phyloP scores from a whole-genome alignment of 2,888 invertebrate genomes.

The Sclerodermus sp. region DNA sequence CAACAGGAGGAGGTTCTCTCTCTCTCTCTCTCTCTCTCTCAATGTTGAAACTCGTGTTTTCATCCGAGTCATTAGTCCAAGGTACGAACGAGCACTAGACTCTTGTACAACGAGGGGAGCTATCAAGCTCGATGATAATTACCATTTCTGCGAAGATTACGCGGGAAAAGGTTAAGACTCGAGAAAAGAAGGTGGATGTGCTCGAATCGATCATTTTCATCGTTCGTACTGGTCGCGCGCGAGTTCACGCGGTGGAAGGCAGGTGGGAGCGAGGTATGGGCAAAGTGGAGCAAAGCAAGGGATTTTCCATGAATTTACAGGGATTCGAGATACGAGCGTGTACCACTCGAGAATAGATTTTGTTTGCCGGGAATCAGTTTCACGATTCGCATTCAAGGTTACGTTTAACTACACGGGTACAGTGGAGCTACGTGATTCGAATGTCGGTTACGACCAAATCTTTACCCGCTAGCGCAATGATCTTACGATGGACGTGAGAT shows the following conservation, averaged over 20 bases:
- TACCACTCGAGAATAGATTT: conserved; percentile 6
- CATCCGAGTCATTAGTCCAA: conserved; percentile 20
- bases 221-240: too few species aligned
- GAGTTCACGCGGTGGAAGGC: too few species aligned
- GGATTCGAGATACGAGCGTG: too few species aligned
- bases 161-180: neutral
- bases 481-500: conserved; percentile 39
- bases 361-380: conserved; percentile 21
- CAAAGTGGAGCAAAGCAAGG: too few species aligned
- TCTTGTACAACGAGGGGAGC: too few species aligned
- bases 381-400: conserved; percentile 32
- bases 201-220: too few species aligned
- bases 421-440: conserved; percentile 27
- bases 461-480: conserved; percentile 32
- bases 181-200: too few species aligned
- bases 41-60: neutral
- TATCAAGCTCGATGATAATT: too few species aligned
- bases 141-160: too few species aligned
- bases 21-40: conserved; percentile 3
- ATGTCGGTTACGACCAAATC: conserved; percentile 23
- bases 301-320: too few species aligned
- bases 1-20: neutral
- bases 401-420: conserved; percentile 23
- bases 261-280: too few species aligned
- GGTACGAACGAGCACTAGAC: too few species aligned